Base-by-base conservation (phyloP, 30 jellyfish, hydroid and myxozoan genomes). In the Pseudorhiza aurosa region DNA sequence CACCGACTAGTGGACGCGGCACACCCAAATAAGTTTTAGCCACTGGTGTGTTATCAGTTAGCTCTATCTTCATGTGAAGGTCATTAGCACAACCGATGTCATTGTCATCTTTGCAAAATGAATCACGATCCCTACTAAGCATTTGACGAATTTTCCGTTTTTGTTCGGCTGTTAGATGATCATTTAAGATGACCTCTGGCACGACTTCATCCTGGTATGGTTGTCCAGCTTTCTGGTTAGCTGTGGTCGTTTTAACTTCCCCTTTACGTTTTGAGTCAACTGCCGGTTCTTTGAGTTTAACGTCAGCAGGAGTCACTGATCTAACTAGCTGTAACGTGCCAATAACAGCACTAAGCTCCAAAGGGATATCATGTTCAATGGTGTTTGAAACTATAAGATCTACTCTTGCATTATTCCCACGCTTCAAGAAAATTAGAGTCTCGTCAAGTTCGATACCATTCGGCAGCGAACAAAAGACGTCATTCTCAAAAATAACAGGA, bases 401-500 rank as follows among this genome's bases (percentile, higher is more conserved):
- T 29, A 63, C 58, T 31, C 14, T 63, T 31, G 9, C 56, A n/a
- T 31, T 12, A 63, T 30, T 63, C 18, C 56, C 76, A 31, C 76
- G 33, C 33, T 31, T 63, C 57, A 63, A 53, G 24, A 18, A 19
- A 53, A 53, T 62, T 40, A 65, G 27, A 36, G 80, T 32, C 14
- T 35, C 63, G 17, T 65, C 80, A 32, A 65, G 35, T 42, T 65
- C 80, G 17, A 65, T 37, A 42, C 80, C 80, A 9, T 35, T 42
- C 14, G 80, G 80, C 3, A 65, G 36, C 63, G 80, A 42, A n/a
- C 43, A 39, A 37, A 39, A 32, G 27, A 65, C 51, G 27, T 65
- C 80, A 22, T 40, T 65, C 43, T 65, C 80, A 36, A 65, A 65
- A 37, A 65, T 65, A 65, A 65, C 80, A 7, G 80, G 80, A 17